Base-by-base conservation (phyloP, 2,888 invertebrate species). In the Drosophila mimica region DNA sequence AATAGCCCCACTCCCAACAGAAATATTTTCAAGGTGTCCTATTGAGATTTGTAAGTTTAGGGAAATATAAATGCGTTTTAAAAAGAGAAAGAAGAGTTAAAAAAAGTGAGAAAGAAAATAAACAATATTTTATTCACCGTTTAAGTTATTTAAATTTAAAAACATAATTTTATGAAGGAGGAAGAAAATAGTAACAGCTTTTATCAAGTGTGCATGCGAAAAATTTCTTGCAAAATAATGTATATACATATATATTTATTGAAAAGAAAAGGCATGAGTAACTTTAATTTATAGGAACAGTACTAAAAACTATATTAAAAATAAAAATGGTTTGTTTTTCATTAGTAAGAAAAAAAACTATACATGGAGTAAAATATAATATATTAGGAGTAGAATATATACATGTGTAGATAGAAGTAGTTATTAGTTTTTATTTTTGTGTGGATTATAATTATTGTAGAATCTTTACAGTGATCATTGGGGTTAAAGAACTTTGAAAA, bases 391-490 rank as follows among this genome's bases (percentile, higher is more conserved):
- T 25, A 25, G 25, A 25, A 25, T 25, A 25, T 15, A 25, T 46
- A 25, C 46, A 25, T 15, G 25, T 15, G 11, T 20, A 25, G 15
- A 46, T 8, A 25, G 8, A 3, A 46, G 8, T 46, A 25, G 13
- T 15, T 46, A 7, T 46, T 25, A 7, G 46, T 2, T 46, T 46
- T 46, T 46, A 46, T 46, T 25, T 25, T 25, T 2, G 25, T 43
- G 11, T 1, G 4, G 13, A n/a, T 38, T 30, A 20, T 25, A 34
- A 51, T 56, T 49, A 11, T 52, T 33, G 13, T 25, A 57, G 17
- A 25, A 9, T 58, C 58, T 67, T 51, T 70, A 70, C 61, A 70
- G n/a, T 33, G 54, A n/a, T 58, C 15, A 20, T 25, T 25, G 46
- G 30, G 25, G 38, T 30, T 36, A n/a, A 6, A 31, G 13, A 46